These are phyloP conservation scores for Acheta domesticus DNA, from an alignment of 2,888 invertebrate species.

Conservation along the genomic window DNA sequence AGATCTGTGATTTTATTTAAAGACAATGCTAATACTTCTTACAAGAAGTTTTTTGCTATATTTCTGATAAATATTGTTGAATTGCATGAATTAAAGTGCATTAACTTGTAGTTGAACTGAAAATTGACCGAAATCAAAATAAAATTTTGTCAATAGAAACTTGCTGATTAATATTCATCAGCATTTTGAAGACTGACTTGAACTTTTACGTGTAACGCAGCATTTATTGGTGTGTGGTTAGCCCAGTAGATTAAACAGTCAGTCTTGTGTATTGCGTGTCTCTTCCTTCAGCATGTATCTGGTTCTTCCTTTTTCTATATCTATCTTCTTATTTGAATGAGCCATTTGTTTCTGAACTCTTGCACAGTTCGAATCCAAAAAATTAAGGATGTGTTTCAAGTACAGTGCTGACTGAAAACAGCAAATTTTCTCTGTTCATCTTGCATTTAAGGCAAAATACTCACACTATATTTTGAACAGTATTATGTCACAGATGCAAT, in stretches of 20 bases:
- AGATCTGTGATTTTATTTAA: slow-evolving; percentile 1
- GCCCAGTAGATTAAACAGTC: not conserved
- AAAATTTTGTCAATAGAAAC: not conserved
- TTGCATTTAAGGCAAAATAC: not conserved
- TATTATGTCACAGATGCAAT: slow-evolving; percentile 18
- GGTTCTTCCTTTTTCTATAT: not conserved
- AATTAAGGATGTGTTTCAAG: too few species aligned
- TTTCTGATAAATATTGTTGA: slow-evolving; percentile 10
- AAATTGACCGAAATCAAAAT: not conserved
- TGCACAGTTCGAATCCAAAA: not conserved
- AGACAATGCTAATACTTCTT: not conserved
- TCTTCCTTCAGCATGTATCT: not conserved
- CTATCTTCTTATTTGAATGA: not conserved
- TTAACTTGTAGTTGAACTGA: not conserved
- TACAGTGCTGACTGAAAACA: too few species aligned
- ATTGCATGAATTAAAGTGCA: slow-evolving; percentile 18
- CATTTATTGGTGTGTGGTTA: not conserved
- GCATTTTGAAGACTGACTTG: not conserved
- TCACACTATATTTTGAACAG: not conserved
- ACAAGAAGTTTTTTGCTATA: not conserved
- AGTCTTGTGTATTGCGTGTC: not conserved
- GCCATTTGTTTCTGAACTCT: not conserved
- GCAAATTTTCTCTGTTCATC: not conserved
- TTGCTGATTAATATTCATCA: not conserved
- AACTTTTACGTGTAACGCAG: not conserved